phyloP scores from a whole-genome alignment of 2,888 invertebrate genomes.

The Lobophora halterata region DNA sequence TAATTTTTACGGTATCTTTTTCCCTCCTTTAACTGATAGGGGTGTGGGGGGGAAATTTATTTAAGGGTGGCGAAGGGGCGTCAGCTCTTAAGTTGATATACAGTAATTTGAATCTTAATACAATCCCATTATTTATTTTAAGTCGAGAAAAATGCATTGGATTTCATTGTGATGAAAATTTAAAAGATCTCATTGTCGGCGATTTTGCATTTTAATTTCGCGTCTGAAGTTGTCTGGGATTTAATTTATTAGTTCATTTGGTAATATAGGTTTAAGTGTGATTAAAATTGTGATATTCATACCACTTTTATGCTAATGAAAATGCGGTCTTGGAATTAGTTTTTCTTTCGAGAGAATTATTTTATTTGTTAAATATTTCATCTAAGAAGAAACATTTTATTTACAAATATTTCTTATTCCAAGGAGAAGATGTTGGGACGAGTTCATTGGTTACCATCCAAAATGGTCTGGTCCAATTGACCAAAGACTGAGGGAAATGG shows the following conservation, averaged over 20 bases:
- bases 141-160: constrained; percentile 60
- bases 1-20: constrained; percentile 57
- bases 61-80: constrained; percentile 43
- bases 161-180: constrained; percentile 51
- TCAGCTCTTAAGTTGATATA: constrained; percentile 61
- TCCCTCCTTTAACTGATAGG: constrained; percentile 46
- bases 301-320: constrained; percentile 19
- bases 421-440: background rate
- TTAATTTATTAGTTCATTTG: constrained; percentile 28
- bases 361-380: constrained; percentile 5
- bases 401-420: constrained; percentile 1
- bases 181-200: constrained; percentile 40
- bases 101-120: constrained; percentile 73
- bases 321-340: constrained; percentile 12
- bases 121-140: constrained; percentile 70
- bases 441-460: no score
- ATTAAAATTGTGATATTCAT: constrained; percentile 24
- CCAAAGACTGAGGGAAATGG: no score
- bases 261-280: constrained; percentile 19
- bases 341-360: constrained; percentile 13
- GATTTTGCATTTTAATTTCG: constrained; percentile 48
- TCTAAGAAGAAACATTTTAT: constrained; percentile 5
- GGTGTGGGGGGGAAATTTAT: constrained; percentile 57
- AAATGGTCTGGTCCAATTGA: no score
- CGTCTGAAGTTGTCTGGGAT: constrained; percentile 32